Evolutionary conservation across 2,113 vertebrate genomes (phyloP).

Genomic region (Morphnarchus princeps): DNA sequence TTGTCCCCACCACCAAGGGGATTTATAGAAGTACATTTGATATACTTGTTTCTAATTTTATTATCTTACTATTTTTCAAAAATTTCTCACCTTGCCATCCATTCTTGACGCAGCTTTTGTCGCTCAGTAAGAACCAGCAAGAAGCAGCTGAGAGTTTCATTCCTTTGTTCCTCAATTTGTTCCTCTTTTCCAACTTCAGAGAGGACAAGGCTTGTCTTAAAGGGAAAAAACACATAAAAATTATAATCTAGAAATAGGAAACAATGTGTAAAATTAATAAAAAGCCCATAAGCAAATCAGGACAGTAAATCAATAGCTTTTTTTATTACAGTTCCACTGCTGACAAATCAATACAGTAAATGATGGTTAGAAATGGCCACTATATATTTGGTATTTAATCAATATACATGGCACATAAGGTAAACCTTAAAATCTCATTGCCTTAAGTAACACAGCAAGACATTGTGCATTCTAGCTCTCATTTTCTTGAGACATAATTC

Average conservation of each 20-base stretch:
- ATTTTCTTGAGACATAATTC: constrained; percentile 37
- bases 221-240: constrained; percentile 60
- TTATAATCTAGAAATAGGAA: constrained; percentile 59
- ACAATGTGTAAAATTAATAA: constrained; percentile 79
- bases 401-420: constrained; percentile 73
- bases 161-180: constrained; percentile 69
- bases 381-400: constrained; percentile 78
- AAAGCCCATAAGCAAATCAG: constrained; percentile 83
- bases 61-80: neutral
- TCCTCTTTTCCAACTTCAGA: constrained; percentile 68
- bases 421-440: constrained; percentile 66
- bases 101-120: constrained; percentile 87
- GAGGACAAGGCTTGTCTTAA: constrained; percentile 83
- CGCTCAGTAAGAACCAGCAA: constrained; percentile 82
- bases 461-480: neutral
- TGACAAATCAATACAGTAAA: constrained; percentile 82
- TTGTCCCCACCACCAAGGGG: neutral
- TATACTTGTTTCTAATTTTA: neutral
- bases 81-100: constrained; percentile 86
- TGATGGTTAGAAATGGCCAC: constrained; percentile 77
- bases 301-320: constrained; percentile 82
- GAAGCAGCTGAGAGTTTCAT: constrained; percentile 78
- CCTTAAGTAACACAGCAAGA: constrained; percentile 67
- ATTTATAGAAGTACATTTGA: neutral
- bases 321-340: constrained; percentile 78